phyloP scores from a whole-genome alignment of 1,140 invertebrate genomes.

The Olivierus martensii region DNA sequence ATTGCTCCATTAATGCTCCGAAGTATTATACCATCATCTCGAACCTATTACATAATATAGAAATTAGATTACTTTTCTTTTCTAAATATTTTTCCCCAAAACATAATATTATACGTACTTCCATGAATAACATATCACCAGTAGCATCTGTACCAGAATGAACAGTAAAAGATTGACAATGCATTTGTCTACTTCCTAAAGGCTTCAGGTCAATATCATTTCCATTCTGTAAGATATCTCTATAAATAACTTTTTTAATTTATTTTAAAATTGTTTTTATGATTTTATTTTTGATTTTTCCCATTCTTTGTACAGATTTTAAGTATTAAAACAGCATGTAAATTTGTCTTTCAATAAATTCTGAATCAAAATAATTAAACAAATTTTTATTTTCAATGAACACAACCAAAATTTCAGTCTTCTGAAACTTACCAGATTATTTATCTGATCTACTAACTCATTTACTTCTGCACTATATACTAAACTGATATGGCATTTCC shows the following conservation, averaged over 20 bases:
- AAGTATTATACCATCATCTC: conserved; percentile 92
- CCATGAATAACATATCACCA: conserved; percentile 86
- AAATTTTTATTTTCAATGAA: no score
- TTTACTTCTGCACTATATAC: conserved; percentile 97
- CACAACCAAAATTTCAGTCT: no score
- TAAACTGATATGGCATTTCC: conserved; percentile 95
- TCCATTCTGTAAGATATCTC: conserved; percentile 52
- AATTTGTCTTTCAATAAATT: no score
- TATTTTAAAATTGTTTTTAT: no score
- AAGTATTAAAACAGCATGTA: no score
- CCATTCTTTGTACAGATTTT: no score
- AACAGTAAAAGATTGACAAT: conserved; percentile 95
- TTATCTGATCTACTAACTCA: conserved; percentile 85
- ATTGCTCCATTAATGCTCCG: conserved; percentile 86
- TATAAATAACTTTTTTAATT: no score
- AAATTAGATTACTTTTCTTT: neutral
- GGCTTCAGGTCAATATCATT: conserved; percentile 96
- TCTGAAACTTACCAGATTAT: conserved; percentile 60
- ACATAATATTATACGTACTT: conserved; percentile 39
- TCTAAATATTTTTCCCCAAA: neutral
- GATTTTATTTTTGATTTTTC: no score
- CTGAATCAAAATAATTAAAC: no score
- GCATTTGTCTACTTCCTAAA: conserved; percentile 63
- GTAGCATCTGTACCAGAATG: conserved; percentile 82
- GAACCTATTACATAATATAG: conserved; percentile 36